Conservation (phyloP, 2,797 vertebrate species). For the Tachyglossus aculeatus region DNA sequence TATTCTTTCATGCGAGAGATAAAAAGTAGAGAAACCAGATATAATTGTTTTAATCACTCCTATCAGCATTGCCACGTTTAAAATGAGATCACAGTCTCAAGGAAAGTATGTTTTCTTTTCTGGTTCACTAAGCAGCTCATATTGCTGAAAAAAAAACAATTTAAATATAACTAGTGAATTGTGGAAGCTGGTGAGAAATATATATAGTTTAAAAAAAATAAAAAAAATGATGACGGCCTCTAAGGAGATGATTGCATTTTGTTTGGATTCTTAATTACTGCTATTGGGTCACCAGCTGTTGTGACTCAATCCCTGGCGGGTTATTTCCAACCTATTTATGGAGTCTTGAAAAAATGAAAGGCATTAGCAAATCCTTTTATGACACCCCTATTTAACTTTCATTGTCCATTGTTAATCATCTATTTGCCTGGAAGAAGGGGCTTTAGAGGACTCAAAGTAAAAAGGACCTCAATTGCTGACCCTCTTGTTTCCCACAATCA, state of each 20-base stretch:
- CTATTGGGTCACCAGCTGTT: constrained; percentile 27
- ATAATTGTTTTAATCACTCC: constrained; percentile 25
- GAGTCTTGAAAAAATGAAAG: constrained; percentile 10
- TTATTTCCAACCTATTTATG: constrained; percentile 60
- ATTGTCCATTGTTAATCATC: constrained; percentile 40
- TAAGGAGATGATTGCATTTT: constrained; percentile 42
- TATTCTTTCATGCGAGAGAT: background rate
- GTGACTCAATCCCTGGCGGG: constrained; percentile 33
- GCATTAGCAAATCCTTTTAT: constrained; percentile 49
- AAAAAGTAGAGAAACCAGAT: constrained; percentile 21
- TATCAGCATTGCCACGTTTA: constrained; percentile 21
- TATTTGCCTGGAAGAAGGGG: constrained; percentile 49
- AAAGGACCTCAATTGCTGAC: constrained; percentile 51
- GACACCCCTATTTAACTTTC: constrained; percentile 51
- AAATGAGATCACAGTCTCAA: constrained; percentile 27
- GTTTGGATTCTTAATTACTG: constrained; percentile 55
- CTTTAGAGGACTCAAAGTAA: constrained; percentile 44
- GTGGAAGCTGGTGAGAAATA: constrained; percentile 32
- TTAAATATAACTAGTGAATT: constrained; percentile 35
- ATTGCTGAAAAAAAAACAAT: constrained; percentile 24
- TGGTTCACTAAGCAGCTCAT: background rate
- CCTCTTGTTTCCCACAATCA: constrained; percentile 43
- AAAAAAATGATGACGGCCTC: constrained; percentile 28
- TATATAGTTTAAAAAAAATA: constrained; percentile 47
- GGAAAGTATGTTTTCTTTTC: constrained; percentile 34